These are phyloP conservation scores for Watsonalla binaria DNA, from an alignment of 2,888 invertebrate species.

Conservation along the genomic window DNA sequence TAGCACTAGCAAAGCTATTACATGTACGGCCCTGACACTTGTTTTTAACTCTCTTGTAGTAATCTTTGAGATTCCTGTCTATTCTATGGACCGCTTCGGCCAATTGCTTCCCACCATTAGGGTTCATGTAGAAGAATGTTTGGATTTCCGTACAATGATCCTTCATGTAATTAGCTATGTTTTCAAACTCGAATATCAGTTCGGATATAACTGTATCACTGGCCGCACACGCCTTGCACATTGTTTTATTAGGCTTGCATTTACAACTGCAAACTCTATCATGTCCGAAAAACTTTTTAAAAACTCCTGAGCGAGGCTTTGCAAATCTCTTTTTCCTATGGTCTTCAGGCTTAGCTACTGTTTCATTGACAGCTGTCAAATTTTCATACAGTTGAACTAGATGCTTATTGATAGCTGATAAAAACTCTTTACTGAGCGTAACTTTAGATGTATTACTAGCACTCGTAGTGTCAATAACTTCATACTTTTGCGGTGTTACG, in stretches of 20 bases:
- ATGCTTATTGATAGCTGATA: slow-evolving; percentile 43
- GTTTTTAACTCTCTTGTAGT: slow-evolving; percentile 54
- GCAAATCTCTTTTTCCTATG: slow-evolving; percentile 3
- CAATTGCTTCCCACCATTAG: slow-evolving; percentile 51
- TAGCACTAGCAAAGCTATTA: slow-evolving; percentile 37
- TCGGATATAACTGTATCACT: slow-evolving; percentile 57
- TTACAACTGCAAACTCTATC: slow-evolving; percentile 53
- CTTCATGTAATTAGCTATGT: slow-evolving; percentile 50
- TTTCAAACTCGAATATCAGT: slow-evolving; percentile 56
- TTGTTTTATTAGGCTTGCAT: slow-evolving; percentile 44
- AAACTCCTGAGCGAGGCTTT: slow-evolving; percentile 36
- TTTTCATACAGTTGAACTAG: slow-evolving; percentile 38
- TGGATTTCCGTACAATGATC: slow-evolving; percentile 66
- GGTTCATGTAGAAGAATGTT: slow-evolving; percentile 61
- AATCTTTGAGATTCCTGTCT: slow-evolving; percentile 47
- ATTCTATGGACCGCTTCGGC: slow-evolving; percentile 50
- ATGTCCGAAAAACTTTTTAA: slow-evolving; percentile 47
- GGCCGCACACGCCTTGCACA: slow-evolving; percentile 59
- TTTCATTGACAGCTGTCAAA: slow-evolving; percentile 10
- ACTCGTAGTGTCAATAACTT: slow-evolving; percentile 19
- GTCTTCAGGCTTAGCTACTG: slow-evolving; percentile 10
- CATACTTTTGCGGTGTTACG: slow-evolving; percentile 6
- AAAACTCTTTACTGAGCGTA: slow-evolving; percentile 42
- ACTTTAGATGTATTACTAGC: slow-evolving; percentile 26
- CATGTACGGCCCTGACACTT: slow-evolving; percentile 56